Evolutionary conservation across 2,113 vertebrate genomes (phyloP), one percentile per base, ranked within the genome.

Genomic region (Ursus arctos): DNA sequence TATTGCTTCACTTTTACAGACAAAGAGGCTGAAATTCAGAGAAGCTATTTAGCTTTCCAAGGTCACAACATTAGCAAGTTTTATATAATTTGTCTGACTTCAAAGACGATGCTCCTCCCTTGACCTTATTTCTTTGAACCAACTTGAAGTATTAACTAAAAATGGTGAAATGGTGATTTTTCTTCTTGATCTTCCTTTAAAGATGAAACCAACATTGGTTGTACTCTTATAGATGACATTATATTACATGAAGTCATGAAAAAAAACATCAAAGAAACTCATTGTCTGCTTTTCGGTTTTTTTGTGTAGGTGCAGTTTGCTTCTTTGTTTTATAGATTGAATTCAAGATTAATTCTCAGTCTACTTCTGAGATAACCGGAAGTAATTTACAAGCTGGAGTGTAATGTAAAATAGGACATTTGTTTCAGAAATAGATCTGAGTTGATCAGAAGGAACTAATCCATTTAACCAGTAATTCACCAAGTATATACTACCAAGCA

Each of bases 321-420:
- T 31, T 91, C 63, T 88, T 96, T 95, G 80, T 79, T 95, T 94
- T 90, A 40, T 65, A 92, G 86, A 95, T 43, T 89, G 72, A 95
- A 95, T 88, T 88, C 55, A 86, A 95, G 87, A 96, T 97, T 86
- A 93, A 88, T 77, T 88, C 71, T 94, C 87, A 65, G n/a, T 82
- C 92, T 94, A 88, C 85, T 94, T 96, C 90, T 47, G 33, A 94
- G 95, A 92, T 96, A 96, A 96, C n/a, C 55, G 21, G 28, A 94
- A 95, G 91, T 95, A 87, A 98, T 95, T 88, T 95, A 65, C 49
- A 92, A 96, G 57, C 83, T 86, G 59, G 89, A 85, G 36, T 13
- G 33, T 59, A 90, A 71, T 81, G 53, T 87, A 88, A 92, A 96
- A 81, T 67, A 84, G 92, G 63, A 94, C 88, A 92, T 94, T 97